phyloP scores from a whole-genome alignment of 1,140 invertebrate species.

The Copidosoma floridanum region DNA sequence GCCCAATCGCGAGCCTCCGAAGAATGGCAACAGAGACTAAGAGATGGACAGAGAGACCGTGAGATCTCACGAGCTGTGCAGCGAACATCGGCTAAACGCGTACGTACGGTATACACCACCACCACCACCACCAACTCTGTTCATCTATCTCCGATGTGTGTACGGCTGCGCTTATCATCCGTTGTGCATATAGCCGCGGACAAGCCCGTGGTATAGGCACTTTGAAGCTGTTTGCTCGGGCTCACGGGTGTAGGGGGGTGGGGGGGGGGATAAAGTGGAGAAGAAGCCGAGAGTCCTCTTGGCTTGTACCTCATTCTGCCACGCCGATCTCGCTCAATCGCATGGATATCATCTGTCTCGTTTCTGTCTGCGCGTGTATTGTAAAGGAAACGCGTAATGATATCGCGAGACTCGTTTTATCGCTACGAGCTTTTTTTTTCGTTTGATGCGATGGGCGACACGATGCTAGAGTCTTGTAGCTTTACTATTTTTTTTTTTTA shows the following conservation, averaged over 20 bases:
- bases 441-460: neutral
- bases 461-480: neutral
- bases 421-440: neutral
- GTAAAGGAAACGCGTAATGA: constrained; percentile 16
- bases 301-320: constrained; percentile 13
- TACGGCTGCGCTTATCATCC: neutral
- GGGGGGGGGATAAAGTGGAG: no score
- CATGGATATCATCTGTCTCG: constrained; percentile 9
- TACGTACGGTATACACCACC: neutral
- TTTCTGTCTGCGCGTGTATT: neutral
- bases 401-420: neutral
- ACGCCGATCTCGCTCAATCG: constrained; percentile 19
- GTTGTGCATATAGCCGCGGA: no score
- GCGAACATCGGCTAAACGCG: constrained; percentile 13
- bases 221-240: no score
- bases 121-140: no score
- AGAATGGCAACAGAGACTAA: no score
- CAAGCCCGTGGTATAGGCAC: no score
- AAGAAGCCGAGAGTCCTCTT: no score
- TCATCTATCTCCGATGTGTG: neutral
- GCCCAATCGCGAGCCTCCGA: neutral
- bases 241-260: no score
- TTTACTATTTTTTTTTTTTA: neutral
- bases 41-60: neutral
- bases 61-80: constrained; percentile 13